Evolutionary conservation across 2,888 invertebrate species (phyloP), one percentile per base, ranked within the genome.

Genomic region (Drosophila longiperda): DNA sequence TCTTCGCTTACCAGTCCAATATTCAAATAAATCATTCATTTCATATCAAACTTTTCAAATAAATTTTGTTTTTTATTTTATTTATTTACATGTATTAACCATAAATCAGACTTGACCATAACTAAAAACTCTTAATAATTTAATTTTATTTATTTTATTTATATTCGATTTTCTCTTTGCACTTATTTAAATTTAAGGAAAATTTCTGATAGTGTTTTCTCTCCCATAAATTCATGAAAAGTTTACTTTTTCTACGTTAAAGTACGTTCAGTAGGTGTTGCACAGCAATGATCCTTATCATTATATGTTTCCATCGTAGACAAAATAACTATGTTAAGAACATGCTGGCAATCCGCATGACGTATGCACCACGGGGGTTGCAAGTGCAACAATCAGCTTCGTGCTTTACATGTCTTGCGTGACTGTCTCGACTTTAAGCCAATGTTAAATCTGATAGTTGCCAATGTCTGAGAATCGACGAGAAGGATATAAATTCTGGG

Each of bases 351-450:
- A 79, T 73, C 72, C 76, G 52, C 83, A 80, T 83, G 80, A 83
- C 69, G 73, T 42, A 87, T 71, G 79, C 74, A 71, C 87, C 79
- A 73, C 66, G 65, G 64, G 72, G 75, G 63, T 61, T 66, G 68
- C 69, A 67, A 68, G 63, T 81, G 81, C 81, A 86, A 81, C 70
- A 82, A 75, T 75, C 73, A 66, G 71, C 53, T 62, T 26, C 61
- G 70, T 72, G 58, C 69, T 67, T 52, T 29, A 42, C 11, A 57
- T 57, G 58, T 76, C 58, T 50, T 53, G 66, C 80, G 68, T 73
- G 57, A 73, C 71, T 65, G 87, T 76, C 79, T 79, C 67, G 72
- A 66, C 73, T 79, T 66, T 77, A 89, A 89, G 89, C 87, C 89
- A 82, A 81, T 62, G 83, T 82, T 74, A 63, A 78, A 68, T 67